Conservation (phyloP, 2,888 invertebrate species). For the Drosophila colorata region DNA sequence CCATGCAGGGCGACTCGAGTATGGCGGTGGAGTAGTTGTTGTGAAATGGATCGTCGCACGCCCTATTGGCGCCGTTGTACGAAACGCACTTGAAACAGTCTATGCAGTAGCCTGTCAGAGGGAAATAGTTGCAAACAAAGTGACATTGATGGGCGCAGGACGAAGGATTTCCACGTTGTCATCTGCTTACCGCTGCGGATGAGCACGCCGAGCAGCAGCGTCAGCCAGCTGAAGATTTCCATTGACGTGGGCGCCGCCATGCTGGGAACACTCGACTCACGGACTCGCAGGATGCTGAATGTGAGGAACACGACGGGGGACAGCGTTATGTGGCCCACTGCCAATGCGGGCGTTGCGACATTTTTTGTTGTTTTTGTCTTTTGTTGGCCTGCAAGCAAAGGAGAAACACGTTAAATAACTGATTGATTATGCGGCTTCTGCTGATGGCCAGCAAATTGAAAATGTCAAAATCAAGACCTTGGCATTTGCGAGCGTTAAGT, state of each 20-base stretch:
- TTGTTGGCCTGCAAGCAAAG: constrained; percentile 39
- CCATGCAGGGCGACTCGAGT: constrained; percentile 96
- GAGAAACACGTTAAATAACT: constrained; percentile 35
- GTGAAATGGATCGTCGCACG: constrained; percentile 98
- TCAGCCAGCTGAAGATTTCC: constrained; percentile 64
- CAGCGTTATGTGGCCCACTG: constrained; percentile 56
- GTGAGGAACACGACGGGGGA: constrained; percentile 18
- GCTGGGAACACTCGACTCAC: constrained; percentile 20
- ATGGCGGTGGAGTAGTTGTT: constrained; percentile 94
- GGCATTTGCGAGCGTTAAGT: constrained; percentile 23
- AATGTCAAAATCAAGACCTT: constrained; percentile 41
- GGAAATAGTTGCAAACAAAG: neutral
- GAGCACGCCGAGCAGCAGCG: constrained; percentile 58
- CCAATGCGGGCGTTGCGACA: constrained; percentile 48
- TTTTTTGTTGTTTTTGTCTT: constrained; percentile 8
- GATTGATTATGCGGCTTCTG: constrained; percentile 57
- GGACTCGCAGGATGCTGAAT: constrained; percentile 22
- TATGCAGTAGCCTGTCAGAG: constrained; percentile 88
- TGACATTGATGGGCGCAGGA: neutral
- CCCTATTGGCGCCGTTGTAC: constrained; percentile 92
- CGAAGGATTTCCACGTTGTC: neutral
- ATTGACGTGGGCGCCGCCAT: constrained; percentile 59
- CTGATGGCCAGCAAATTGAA: constrained; percentile 45
- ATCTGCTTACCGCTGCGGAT: constrained; percentile 62
- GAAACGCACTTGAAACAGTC: constrained; percentile 99